Conservation (phyloP, 2,888 invertebrate genomes). For the Troides aeacus region DNA sequence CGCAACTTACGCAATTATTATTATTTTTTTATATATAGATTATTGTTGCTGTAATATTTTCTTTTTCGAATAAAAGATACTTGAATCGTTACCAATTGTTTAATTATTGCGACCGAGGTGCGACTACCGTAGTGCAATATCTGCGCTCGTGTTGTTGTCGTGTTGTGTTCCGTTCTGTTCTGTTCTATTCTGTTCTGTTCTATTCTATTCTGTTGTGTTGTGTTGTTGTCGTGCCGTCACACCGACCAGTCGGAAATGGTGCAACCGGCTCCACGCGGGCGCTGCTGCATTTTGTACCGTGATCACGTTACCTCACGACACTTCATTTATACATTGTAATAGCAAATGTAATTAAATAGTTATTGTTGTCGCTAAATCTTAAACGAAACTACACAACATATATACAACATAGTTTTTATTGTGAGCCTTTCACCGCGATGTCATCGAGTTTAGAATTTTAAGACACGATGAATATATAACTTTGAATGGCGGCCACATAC, state of each 20-base stretch:
- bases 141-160: constrained; percentile 31
- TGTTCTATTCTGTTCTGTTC: no score
- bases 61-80: constrained; percentile 27
- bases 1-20: constrained; percentile 31
- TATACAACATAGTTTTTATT: constrained; percentile 67
- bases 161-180: no score
- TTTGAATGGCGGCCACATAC: constrained; percentile 67
- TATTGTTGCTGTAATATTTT: constrained; percentile 26
- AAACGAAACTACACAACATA: constrained; percentile 3
- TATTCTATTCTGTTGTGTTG: no score
- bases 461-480: constrained; percentile 57
- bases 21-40: constrained; percentile 6
- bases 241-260: constrained; percentile 34
- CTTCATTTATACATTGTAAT: constrained; percentile 64
- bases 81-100: constrained; percentile 31
- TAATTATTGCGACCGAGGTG: constrained; percentile 24
- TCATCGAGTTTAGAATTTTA: constrained; percentile 60
- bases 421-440: constrained; percentile 62
- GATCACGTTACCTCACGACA: constrained; percentile 71
- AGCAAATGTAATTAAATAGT: constrained; percentile 46
- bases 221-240: no score
- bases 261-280: constrained; percentile 41
- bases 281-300: constrained; percentile 31
- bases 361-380: constrained; percentile 71
- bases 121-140: constrained; percentile 50